A percentile compares a stretch with the other conserved stretches of the same genome.
phyloP scores from a whole-genome alignment of 1,140 invertebrate species.

The Heliconius nattereri region DNA sequence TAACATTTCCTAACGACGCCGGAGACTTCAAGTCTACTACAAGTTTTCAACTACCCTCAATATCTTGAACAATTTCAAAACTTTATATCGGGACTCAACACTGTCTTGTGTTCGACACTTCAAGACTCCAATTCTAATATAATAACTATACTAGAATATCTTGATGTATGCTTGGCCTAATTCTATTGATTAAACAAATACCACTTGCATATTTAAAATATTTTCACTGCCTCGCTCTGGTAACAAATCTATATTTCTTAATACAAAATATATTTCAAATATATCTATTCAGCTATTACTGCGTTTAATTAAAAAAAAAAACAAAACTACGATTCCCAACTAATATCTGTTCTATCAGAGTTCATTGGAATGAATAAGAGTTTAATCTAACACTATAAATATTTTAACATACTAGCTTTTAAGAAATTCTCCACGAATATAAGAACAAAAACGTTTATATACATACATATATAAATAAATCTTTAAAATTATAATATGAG shows the following conservation, averaged over 20 bases:
- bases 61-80: constrained; percentile 13
- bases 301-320: not conserved
- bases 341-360: not conserved
- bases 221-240: too few relatives aligned
- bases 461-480: not conserved
- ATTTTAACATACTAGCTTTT: not conserved
- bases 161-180: not conserved
- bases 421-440: not conserved
- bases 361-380: not conserved
- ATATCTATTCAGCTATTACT: not conserved
- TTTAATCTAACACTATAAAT: not conserved
- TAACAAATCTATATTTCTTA: too few relatives aligned
- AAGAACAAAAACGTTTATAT: not conserved
- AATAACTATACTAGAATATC: not conserved
- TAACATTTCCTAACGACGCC: not conserved
- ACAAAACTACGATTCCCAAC: not conserved
- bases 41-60: constrained; percentile 20
- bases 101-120: constrained; percentile 14
- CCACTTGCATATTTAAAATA: too few relatives aligned
- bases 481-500: not conserved
- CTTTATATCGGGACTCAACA: constrained; percentile 15
- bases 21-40: constrained; percentile 15
- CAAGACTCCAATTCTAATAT: constrained; percentile 4
- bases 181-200: not conserved
- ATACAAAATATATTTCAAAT: too few relatives aligned